Evolutionary conservation across 2,113 vertebrate species (phyloP), one percentile per base, ranked within the genome.

Genomic region (Amphilophus citrinellus): DNA sequence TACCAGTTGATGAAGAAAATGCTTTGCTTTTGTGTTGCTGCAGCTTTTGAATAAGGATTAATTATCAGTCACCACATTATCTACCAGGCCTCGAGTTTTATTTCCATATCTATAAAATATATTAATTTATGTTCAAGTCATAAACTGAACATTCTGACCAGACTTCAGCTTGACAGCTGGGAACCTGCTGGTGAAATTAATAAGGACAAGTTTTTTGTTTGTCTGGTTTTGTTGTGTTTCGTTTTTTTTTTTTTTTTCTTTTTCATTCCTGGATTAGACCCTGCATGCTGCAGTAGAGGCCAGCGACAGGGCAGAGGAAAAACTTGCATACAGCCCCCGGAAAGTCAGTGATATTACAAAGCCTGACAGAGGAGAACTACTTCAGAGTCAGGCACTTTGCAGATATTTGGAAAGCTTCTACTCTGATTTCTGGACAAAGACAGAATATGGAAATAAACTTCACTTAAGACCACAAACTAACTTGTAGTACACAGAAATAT

Each of bases 341-440:
- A 79, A 59, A 77, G 61, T 39, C 27, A 44, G 59, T 86, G 59
- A 75, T 78, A 77, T 88, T 79, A 76, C 63, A 88, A 42, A 42
- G 53, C 42, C 66, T 87, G 82, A 86, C 76, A 77, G 50, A 39
- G 56, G 2, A 20, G 27, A 82, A 73, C 22, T 4, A 32, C 50
- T 79, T 56, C 24, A 87, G 75, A 85, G 59, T 56, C 57, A 32
- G 77, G 4, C 47, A 53, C 39, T 79, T 63, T 59, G 42, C 37
- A 30, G 32, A 79, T 7, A 63, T 42, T 61, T 76, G 65, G 24
- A 68, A 57, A 79, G 60, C 58, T 73, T 32, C 73, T 56, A 63
- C 61, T 76, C 76, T 58, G 7, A 44, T 24, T 79, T 63, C 61
- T 82, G 77, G 62, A 83, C 83, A 89, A 80, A 86, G 86, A 59